Percentiles rank a stretch among this genome's conserved stretches.
Evolutionary conservation across 2,113 vertebrate species (phyloP).

Genomic region (Raphicerus campestris): DNA sequence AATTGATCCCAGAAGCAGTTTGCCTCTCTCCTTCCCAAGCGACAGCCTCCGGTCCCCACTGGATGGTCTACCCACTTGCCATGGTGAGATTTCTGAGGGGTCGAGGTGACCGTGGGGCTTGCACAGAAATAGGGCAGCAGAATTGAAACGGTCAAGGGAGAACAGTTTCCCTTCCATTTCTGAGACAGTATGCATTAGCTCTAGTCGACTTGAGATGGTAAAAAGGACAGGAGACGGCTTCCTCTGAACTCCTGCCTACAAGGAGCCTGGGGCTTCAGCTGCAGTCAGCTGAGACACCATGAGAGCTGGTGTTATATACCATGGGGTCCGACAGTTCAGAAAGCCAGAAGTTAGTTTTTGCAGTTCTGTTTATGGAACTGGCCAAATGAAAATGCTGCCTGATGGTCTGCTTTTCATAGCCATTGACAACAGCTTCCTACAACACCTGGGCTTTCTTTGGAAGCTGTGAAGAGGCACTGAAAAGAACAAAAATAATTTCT

Average conservation of each 20-base stretch:
- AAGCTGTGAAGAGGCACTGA: slow-evolving; percentile 58
- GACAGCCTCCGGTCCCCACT: not conserved
- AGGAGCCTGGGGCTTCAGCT: not conserved
- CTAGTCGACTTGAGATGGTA: not conserved
- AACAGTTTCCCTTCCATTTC: not conserved
- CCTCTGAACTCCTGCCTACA: not conserved
- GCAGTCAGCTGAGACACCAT: slow-evolving; percentile 12
- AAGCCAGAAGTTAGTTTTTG: slow-evolving; percentile 44
- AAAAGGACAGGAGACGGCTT: slow-evolving; percentile 4
- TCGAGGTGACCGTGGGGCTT: not conserved
- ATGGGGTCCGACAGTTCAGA: not conserved
- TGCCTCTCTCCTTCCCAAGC: not conserved
- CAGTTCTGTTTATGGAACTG: slow-evolving; percentile 49
- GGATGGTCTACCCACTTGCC: not conserved
- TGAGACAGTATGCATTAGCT: not conserved
- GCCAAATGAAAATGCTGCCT: slow-evolving; percentile 36
- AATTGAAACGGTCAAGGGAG: not conserved
- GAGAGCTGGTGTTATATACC: not conserved
- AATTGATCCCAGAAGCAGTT: not conserved
- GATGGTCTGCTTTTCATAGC: slow-evolving; percentile 51
- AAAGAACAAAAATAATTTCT: slow-evolving; percentile 62
- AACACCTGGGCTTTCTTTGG: slow-evolving; percentile 71
- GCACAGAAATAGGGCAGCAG: not conserved
- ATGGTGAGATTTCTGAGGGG: not conserved
- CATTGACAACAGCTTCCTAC: slow-evolving; percentile 45